Base-by-base conservation (phyloP, 2,113 vertebrate genomes). In the Alaudala cheleensis region DNA sequence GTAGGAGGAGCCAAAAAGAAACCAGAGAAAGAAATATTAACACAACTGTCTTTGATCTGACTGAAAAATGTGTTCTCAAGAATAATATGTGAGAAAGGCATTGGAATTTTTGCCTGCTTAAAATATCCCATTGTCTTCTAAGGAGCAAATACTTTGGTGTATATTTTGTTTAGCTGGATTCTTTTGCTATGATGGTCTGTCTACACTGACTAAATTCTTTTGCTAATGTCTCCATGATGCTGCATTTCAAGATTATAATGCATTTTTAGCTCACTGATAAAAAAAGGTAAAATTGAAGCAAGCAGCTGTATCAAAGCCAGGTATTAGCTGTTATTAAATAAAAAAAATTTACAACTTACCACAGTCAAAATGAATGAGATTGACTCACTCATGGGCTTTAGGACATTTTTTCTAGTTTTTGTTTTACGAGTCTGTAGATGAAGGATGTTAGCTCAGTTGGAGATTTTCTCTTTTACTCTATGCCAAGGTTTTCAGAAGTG, bases 401-500 rank as follows among this genome's bases (percentile, higher is more conserved):
- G 62, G 82, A 96, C 76, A 70, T 79, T 86, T 91, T 95, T 91
- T 78, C 65, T 96, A 67, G 47, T 58, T 94, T 96, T 96, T 95
- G 66, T 96, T 97, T 96, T 93, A 96, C 1, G 6, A 94, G 93
- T 80, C 85, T 95, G 69, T 90, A 77, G 90, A 95, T 73, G 90
- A 97, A 95, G 67, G 87, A 93, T 85, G 79, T 95, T 92, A 96
- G 71, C 87, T 96, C 94, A 73, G 94, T 94, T 94, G 95, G 95
- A 96, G 90, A 88, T 94, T 95, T 96, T 96, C 80, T 95, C 71
- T 96, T 95, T 96, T 88, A 90, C 79, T 86, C 12, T 58, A 40
- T 90, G 95, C 96, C 96, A 97, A 95, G 81, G 56, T 97, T 96
- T 96, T 97, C 93, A 96, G 78, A 97, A 97, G 95, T 97, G 96